Evolutionary conservation across 35 echinoderm and acorn worm species (phyloP).

Genomic region (Patiria miniata): DNA sequence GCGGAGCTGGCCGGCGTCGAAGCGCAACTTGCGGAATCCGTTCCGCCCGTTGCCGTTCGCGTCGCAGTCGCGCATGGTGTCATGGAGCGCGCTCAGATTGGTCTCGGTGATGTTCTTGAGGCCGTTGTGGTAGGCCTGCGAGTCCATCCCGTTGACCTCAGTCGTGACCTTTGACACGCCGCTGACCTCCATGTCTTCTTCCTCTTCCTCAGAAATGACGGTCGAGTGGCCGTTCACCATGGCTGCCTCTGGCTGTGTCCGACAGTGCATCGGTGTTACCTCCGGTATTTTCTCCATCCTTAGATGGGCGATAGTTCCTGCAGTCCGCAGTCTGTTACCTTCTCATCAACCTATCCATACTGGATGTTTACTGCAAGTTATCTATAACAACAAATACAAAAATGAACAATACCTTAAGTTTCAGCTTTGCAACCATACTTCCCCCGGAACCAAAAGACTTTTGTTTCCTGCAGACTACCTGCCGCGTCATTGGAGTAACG

Average conservation of each 20-base stretch:
- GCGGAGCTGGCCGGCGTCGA: background rate
- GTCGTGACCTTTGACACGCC: conserved; percentile 15
- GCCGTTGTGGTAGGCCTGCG: conserved; percentile 1
- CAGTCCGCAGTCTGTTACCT: background rate
- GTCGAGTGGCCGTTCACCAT: conserved; percentile 27
- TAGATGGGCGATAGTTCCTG: background rate
- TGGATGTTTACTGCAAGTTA: too few relatives aligned
- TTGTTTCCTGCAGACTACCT: too few relatives aligned
- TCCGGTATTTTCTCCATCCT: conserved; percentile 65
- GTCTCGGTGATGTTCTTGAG: conserved; percentile 4
- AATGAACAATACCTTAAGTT: too few relatives aligned
- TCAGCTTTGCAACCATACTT: too few relatives aligned
- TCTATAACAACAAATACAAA: too few relatives aligned
- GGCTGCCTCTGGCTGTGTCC: conserved; percentile 15
- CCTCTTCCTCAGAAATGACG: background rate
- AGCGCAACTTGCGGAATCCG: background rate
- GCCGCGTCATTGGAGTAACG: too few relatives aligned
- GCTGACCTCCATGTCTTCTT: conserved; percentile 2
- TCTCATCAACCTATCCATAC: background rate
- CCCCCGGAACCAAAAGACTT: too few relatives aligned
- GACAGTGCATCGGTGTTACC: conserved; percentile 28
- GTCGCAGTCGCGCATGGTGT: background rate
- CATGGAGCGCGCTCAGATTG: background rate
- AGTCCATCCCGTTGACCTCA: background rate
- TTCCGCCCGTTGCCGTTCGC: background rate